These are phyloP conservation scores for Diaprepes abbreviatus DNA, from an alignment of 2,888 invertebrate genomes.

Conservation along the genomic window DNA sequence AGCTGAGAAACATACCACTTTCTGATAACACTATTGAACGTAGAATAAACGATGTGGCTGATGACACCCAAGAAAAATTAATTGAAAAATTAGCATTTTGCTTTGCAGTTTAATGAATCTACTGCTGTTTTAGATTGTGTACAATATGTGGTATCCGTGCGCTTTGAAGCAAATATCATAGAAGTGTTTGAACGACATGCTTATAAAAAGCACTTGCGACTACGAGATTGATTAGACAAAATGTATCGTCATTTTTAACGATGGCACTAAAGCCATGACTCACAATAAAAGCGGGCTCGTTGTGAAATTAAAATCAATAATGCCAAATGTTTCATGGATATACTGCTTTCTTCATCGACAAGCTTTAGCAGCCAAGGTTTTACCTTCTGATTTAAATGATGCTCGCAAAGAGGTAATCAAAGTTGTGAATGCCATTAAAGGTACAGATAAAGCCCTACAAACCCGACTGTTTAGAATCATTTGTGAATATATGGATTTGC, in stretches of 20 bases:
- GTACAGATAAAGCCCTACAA: no score
- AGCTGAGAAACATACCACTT: no score
- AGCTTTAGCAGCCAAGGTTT: not conserved
- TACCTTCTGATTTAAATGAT: not conserved
- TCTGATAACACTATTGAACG: no score
- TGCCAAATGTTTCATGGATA: no score
- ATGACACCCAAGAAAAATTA: no score
- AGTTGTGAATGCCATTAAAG: no score
- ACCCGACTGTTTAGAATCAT: no score
- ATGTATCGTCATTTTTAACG: no score
- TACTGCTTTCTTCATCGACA: no score
- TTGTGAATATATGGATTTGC: constrained; percentile 56
- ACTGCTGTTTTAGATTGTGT: constrained; percentile 56
- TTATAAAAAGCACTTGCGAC: constrained; percentile 51
- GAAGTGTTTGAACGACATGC: constrained; percentile 56
- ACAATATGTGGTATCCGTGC: constrained; percentile 56
- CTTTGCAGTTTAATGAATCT: constrained; percentile 57
- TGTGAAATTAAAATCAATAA: no score
- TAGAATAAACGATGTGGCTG: no score
- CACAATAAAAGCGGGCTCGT: constrained; percentile 53
- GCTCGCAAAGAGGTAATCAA: not conserved
- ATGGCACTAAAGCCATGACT: constrained; percentile 57
- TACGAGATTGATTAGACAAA: constrained; percentile 41
- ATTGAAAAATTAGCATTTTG: no score
- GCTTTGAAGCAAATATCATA: constrained; percentile 54